phyloP scores from a whole-genome alignment of 2,113 vertebrate genomes.

The Raja brachyura region DNA sequence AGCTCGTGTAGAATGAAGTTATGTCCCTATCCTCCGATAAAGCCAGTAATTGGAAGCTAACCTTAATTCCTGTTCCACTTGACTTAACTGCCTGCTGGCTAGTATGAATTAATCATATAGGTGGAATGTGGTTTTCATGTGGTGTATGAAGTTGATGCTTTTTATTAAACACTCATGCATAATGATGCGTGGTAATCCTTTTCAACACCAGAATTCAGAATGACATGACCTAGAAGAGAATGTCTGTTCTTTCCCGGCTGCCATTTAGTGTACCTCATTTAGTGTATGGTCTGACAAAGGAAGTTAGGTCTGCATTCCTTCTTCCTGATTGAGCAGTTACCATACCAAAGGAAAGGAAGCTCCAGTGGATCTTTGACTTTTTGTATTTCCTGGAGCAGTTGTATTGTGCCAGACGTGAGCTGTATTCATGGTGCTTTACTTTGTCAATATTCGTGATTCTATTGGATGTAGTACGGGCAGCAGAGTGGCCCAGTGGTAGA shows the following conservation, averaged over 20 bases:
- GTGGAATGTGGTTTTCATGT: constrained; percentile 74
- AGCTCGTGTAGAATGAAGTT: constrained; percentile 3
- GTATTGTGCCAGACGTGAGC: neutral
- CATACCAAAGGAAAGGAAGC: neutral
- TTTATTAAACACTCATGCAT: constrained; percentile 72
- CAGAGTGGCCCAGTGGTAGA: too few species aligned
- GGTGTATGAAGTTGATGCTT: constrained; percentile 70
- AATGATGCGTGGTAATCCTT: constrained; percentile 61
- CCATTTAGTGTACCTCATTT: neutral
- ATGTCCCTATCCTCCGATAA: constrained; percentile 53
- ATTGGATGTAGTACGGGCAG: neutral
- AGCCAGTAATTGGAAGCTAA: constrained; percentile 88
- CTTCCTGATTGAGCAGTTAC: neutral
- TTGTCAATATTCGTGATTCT: neutral
- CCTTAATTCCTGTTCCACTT: constrained; percentile 81
- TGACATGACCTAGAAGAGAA: constrained; percentile 34
- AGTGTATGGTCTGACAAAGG: neutral
- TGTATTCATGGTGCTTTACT: neutral
- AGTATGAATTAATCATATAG: constrained; percentile 84
- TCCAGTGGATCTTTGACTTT: neutral
- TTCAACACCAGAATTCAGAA: constrained; percentile 10
- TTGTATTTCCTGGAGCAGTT: neutral
- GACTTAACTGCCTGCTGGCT: constrained; percentile 83
- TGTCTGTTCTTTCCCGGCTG: neutral
- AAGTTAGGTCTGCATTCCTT: neutral